phyloP scores from a whole-genome alignment of 2,113 vertebrate species.

The Crotalus tigris region DNA sequence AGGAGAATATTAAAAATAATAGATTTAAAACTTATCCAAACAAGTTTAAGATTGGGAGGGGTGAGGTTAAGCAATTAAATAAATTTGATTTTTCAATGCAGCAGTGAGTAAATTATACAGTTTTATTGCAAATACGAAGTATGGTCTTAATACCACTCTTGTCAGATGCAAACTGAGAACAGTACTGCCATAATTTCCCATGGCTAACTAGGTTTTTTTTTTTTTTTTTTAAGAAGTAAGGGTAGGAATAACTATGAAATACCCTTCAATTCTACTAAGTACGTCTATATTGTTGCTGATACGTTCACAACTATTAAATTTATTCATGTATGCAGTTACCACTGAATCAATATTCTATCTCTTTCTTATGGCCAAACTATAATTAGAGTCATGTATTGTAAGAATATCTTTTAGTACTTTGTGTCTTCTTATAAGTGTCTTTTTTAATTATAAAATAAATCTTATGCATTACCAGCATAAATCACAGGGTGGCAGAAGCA shows the following conservation, averaged over 20 bases:
- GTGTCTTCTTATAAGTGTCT: conserved; percentile 47
- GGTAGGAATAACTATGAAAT: background rate
- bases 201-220: background rate
- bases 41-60: background rate
- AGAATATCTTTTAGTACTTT: conserved; percentile 49
- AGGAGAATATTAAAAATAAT: background rate
- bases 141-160: background rate
- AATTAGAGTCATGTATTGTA: conserved; percentile 15
- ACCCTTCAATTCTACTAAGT: background rate
- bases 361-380: conserved; percentile 28
- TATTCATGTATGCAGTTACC: background rate
- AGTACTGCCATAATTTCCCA: background rate
- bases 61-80: background rate
- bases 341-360: background rate
- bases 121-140: background rate
- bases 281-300: background rate
- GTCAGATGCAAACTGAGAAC: background rate
- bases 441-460: conserved; percentile 66
- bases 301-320: background rate
- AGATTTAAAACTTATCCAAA: background rate
- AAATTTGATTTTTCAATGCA: background rate
- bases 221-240: background rate
- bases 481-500: conserved; percentile 70
- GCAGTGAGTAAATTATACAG: background rate
- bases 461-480: conserved; percentile 69